Conservation (phyloP, 1,140 invertebrate species). For the Drosophila tsacasi region DNA sequence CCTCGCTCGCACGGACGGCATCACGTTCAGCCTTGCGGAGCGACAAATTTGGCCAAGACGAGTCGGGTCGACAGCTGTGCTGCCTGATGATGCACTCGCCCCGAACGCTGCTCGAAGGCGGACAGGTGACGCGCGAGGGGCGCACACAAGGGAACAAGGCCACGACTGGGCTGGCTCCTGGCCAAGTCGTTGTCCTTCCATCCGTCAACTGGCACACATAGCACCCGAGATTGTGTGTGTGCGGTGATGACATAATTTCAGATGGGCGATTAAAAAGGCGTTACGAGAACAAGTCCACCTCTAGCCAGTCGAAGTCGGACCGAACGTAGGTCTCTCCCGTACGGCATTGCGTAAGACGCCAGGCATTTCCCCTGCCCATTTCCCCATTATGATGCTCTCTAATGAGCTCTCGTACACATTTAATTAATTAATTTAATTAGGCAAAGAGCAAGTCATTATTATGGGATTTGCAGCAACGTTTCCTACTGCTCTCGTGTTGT, state of each 20-base stretch:
- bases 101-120: conserved; percentile 45
- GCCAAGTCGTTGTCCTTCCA: conserved; percentile 38
- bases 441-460: conserved; percentile 61
- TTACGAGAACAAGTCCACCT: conserved; percentile 54
- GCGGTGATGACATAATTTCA: conserved; percentile 60
- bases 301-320: not conserved
- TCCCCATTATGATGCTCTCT: conserved; percentile 45
- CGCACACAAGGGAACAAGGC: conserved; percentile 13
- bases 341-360: conserved; percentile 32
- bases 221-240: not conserved
- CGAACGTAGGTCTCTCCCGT: conserved; percentile 30
- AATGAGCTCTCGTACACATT: conserved; percentile 75
- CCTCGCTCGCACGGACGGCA: conserved; percentile 28
- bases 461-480: conserved; percentile 59
- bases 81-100: conserved; percentile 53
- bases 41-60: conserved; percentile 78
- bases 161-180: conserved; percentile 14
- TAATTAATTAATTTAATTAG: conserved; percentile 81
- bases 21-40: conserved; percentile 65
- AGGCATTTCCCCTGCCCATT: conserved; percentile 23
- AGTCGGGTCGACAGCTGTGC: conserved; percentile 58
- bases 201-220: conserved; percentile 11
- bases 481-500: conserved; percentile 47
- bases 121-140: conserved; percentile 56
- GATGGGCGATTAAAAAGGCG: conserved; percentile 59